Evolutionary conservation across 2,888 invertebrate genomes (phyloP).

Genomic region (Seira ritae): DNA sequence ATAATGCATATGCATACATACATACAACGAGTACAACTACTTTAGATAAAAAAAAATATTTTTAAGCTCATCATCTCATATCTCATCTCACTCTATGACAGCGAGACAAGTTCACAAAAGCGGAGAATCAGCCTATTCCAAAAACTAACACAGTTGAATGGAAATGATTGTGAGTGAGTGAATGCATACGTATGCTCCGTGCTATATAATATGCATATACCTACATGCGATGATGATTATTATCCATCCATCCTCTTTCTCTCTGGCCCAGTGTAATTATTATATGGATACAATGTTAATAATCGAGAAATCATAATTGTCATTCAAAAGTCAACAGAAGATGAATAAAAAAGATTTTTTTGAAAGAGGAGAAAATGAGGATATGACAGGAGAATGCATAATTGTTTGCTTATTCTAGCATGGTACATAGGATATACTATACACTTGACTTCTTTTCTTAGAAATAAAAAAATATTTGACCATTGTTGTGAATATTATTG

Average conservation of each 20-base stretch:
- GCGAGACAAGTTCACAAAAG: background rate
- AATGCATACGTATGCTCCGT: too few relatives aligned
- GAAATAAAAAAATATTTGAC: constrained; percentile 49
- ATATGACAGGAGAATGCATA: constrained; percentile 59
- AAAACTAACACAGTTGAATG: background rate
- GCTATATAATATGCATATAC: too few relatives aligned
- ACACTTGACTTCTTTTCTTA: constrained; percentile 50
- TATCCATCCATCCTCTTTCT: too few relatives aligned
- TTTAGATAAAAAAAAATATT: too few relatives aligned
- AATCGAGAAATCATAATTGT: constrained; percentile 65
- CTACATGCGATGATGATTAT: too few relatives aligned
- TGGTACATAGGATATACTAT: background rate
- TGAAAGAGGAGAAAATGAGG: constrained; percentile 44
- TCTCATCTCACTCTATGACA: constrained; percentile 14
- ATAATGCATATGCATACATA: too few relatives aligned
- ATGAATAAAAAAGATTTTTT: constrained; percentile 38
- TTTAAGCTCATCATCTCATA: constrained; percentile 36
- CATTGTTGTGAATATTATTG: constrained; percentile 46
- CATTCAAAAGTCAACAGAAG: constrained; percentile 67
- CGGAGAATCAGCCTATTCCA: background rate
- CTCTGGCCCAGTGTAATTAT: constrained; percentile 54
- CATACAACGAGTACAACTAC: too few relatives aligned
- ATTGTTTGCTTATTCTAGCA: constrained; percentile 57
- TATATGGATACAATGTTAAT: constrained; percentile 57
- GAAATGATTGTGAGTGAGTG: too few relatives aligned